phyloP scores from a whole-genome alignment of 30 jellyfish, hydroid and myxozoan species.

The Clytia hemisphaerica region DNA sequence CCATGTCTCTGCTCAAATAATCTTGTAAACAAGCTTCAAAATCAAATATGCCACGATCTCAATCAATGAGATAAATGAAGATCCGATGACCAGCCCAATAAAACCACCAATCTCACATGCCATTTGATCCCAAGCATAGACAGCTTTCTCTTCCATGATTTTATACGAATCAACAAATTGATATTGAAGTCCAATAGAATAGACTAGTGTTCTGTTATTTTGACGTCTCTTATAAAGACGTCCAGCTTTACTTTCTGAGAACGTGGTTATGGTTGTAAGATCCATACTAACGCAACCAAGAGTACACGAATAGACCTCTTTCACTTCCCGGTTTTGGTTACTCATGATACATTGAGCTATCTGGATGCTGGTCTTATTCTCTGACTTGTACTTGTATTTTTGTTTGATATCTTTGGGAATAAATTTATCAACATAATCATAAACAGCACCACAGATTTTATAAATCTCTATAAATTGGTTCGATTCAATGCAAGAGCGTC shows the following conservation, averaged over 20 bases:
- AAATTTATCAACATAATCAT: neutral
- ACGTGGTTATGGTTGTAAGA: neutral
- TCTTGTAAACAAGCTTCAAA: too few species aligned
- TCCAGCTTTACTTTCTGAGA: neutral
- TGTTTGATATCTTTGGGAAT: conserved; percentile 2
- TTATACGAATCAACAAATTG: conserved; percentile 3
- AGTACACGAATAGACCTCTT: neutral
- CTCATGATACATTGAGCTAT: neutral
- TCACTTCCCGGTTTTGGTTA: neutral
- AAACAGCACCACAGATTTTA: conserved; percentile 13
- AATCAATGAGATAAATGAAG: conserved; percentile 1
- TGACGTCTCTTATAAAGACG: neutral
- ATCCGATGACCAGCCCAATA: conserved; percentile 4
- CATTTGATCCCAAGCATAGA: conserved; percentile 15
- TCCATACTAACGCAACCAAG: neutral
- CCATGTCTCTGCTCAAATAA: too few species aligned
- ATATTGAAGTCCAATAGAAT: conserved; percentile 5
- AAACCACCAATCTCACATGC: conserved; percentile 9
- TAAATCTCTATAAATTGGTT: conserved; percentile 5
- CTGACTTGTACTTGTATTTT: neutral
- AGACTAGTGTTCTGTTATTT: too few species aligned
- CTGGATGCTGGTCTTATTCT: neutral
- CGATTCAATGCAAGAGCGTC: conserved; percentile 18
- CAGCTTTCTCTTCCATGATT: conserved; percentile 13
- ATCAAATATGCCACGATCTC: conserved; percentile 12